These are phyloP conservation scores for Stercorarius parasiticus DNA, from an alignment of 2,113 vertebrate genomes.

Conservation along the genomic window DNA sequence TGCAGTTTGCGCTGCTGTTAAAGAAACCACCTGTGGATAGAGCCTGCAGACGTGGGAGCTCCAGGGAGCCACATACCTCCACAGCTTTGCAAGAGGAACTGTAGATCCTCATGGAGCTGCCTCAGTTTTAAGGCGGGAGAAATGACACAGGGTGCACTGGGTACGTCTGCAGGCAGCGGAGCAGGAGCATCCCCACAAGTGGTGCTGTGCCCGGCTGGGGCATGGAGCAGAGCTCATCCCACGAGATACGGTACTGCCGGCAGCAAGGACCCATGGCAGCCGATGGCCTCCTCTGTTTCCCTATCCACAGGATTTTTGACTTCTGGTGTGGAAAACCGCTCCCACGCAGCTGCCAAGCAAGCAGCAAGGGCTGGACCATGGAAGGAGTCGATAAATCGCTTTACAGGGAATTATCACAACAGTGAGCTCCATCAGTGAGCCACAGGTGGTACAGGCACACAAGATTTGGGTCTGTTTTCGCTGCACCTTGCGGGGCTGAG, in stretches of 20 bases:
- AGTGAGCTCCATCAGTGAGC: rapidly evolving
- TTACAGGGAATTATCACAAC: background rate
- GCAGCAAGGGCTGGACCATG: background rate
- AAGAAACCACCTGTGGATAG: background rate
- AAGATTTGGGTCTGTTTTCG: background rate
- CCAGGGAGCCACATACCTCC: background rate
- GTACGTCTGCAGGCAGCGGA: background rate
- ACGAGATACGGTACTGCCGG: rapidly evolving
- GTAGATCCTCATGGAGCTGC: background rate
- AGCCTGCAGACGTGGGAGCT: rapidly evolving
- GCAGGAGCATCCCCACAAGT: rapidly evolving
- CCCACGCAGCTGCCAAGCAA: background rate
- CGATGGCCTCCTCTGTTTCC: rapidly evolving
- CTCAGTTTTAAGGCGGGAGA: background rate
- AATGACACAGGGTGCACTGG: background rate
- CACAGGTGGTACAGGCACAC: rapidly evolving
- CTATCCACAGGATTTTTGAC: background rate
- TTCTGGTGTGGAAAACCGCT: background rate
- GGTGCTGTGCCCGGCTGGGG: background rate
- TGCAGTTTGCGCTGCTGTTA: background rate
- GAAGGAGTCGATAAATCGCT: rapidly evolving
- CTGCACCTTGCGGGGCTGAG: background rate
- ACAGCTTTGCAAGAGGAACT: background rate
- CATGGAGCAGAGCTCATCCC: background rate
- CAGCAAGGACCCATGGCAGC: background rate